Percentiles rank a stretch among this genome's conserved stretches.
These are phyloP conservation scores for Catharus ustulatus DNA, from an alignment of 2,797 vertebrate species.

Conservation along the genomic window DNA sequence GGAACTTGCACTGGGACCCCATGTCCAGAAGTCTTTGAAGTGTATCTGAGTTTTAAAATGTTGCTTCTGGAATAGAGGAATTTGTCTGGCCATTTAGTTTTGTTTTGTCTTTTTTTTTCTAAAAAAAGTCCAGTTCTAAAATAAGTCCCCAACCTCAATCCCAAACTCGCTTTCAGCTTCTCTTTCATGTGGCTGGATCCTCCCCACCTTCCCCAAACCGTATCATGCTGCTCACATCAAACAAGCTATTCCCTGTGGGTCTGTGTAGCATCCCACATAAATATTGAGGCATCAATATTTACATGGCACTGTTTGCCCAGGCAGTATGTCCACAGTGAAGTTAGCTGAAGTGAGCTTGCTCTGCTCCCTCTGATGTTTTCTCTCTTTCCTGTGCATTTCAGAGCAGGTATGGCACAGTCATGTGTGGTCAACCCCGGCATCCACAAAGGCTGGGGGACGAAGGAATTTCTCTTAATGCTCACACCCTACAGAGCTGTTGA, in stretches of 20 bases:
- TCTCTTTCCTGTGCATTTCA: not conserved
- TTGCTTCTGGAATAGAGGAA: slow-evolving; percentile 49
- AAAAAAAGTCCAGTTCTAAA: not conserved
- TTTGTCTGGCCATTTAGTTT: not conserved
- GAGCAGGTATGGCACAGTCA: not conserved
- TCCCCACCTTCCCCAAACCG: not conserved
- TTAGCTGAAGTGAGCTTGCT: not conserved
- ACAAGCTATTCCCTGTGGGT: not conserved
- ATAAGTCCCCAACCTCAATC: not conserved
- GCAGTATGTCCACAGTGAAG: not conserved
- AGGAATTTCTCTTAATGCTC: not conserved
- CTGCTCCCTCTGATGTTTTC: not conserved
- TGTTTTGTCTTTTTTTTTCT: not conserved
- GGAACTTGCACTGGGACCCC: not conserved
- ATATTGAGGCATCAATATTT: slow-evolving; percentile 33
- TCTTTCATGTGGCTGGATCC: not conserved
- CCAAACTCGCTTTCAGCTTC: not conserved
- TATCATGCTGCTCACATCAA: not conserved
- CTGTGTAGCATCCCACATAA: not conserved
- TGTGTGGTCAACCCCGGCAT: accelerated
- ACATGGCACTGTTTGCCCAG: not conserved
- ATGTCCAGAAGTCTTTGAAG: slow-evolving; percentile 48
- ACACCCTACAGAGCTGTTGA: not conserved
- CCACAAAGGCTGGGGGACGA: not conserved
- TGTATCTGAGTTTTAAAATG: slow-evolving; percentile 62